phyloP scores from a whole-genome alignment of 2,797 vertebrate species.

The Arctocebus calabarensis region DNA sequence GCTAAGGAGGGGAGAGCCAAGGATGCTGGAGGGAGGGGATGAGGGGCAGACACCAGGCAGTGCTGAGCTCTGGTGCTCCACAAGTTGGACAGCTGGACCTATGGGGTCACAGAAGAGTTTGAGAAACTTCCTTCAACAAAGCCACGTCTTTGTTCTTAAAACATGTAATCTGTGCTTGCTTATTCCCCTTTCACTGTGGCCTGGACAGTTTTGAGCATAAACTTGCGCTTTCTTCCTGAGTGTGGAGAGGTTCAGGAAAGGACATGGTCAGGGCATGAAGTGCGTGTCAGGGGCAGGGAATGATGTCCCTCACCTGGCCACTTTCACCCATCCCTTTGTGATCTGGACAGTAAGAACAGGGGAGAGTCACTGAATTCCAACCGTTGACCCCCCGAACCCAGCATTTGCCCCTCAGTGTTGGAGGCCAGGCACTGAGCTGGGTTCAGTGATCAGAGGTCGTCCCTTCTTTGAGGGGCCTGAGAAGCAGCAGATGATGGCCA shows the following conservation, averaged over 20 bases:
- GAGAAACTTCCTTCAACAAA: background rate
- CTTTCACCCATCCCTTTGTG: background rate
- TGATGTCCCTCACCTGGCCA: background rate
- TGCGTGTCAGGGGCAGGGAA: background rate
- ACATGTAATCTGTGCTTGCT: background rate
- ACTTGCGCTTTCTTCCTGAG: slow-evolving; percentile 1
- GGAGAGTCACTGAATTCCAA: background rate
- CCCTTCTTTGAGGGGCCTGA: background rate
- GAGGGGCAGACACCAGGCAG: background rate
- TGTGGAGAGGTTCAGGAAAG: background rate
- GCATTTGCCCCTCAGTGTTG: background rate
- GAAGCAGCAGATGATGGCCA: background rate
- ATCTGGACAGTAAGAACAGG: background rate
- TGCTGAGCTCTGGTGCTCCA: background rate
- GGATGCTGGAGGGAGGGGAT: background rate
- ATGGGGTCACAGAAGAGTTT: background rate
- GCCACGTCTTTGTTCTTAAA: background rate
- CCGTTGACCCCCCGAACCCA: background rate
- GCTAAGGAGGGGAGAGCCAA: background rate
- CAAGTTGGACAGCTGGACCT: background rate
- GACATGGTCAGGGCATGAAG: background rate
- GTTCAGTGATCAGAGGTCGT: background rate
- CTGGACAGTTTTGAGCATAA: background rate
- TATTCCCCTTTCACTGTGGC: slow-evolving; percentile 35
- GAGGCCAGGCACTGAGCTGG: background rate